Evolutionary conservation across 2,113 vertebrate genomes (phyloP).

Genomic region (Clinocottus analis): DNA sequence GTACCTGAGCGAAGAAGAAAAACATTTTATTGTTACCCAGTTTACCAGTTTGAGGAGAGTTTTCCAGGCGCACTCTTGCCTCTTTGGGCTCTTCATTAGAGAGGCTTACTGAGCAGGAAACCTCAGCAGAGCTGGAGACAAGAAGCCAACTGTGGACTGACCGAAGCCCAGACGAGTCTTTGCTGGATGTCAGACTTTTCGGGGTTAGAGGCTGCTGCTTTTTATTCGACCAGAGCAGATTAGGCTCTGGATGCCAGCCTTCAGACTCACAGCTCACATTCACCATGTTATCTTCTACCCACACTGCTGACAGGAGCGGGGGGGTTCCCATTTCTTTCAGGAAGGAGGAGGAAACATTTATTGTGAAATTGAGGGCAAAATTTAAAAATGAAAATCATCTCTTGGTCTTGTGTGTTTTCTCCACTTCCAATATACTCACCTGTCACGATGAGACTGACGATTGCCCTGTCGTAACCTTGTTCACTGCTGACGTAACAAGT

Average conservation of each 20-base stretch:
- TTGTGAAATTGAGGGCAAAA: background rate
- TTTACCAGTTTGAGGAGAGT: accelerated
- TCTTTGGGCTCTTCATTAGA: constrained; percentile 19
- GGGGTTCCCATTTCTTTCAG: constrained; percentile 57
- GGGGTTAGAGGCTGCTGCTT: background rate
- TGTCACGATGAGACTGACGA: constrained; percentile 46
- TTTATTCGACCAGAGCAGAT: constrained; percentile 54
- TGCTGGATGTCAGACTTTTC: background rate
- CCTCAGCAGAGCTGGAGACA: constrained; percentile 17
- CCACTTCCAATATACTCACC: constrained; percentile 53
- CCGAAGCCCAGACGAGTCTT: constrained; percentile 10
- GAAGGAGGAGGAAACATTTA: background rate
- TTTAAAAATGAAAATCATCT: background rate
- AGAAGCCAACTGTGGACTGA: constrained; percentile 73
- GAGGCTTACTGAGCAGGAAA: constrained; percentile 70
- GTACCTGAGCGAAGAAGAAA: background rate
- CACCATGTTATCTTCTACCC: constrained; percentile 2
- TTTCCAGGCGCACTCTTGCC: constrained; percentile 20
- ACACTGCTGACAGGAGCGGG: constrained; percentile 45
- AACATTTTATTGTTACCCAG: background rate
- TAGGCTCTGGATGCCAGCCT: constrained; percentile 76
- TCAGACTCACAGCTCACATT: constrained; percentile 78
- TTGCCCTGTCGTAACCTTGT: background rate
- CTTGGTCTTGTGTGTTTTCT: background rate
- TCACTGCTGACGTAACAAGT: constrained; percentile 71